A percentile compares a stretch with the other conserved stretches of the same genome.
Evolutionary conservation across 1,140 invertebrate species (phyloP).

Genomic region (Drosophila paulistorum): DNA sequence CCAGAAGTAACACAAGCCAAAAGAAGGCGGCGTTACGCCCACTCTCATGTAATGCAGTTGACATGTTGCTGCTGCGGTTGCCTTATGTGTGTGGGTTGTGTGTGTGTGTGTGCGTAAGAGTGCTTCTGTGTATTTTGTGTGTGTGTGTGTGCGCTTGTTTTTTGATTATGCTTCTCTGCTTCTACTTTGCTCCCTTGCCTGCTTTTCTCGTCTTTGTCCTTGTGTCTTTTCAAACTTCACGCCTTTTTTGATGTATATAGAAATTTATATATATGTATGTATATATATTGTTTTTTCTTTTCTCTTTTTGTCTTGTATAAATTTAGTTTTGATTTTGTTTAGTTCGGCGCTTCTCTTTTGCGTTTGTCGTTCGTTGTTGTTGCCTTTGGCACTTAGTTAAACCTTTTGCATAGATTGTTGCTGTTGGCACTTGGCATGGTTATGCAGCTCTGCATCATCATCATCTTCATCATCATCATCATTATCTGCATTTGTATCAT

Average conservation of each 20-base stretch:
- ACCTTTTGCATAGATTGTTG: slow-evolving; percentile 31
- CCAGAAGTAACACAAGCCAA: slow-evolving; percentile 51
- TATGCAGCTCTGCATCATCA: slow-evolving; percentile 37
- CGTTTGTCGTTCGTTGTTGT: slow-evolving; percentile 28
- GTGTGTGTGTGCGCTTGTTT: slow-evolving; percentile 15
- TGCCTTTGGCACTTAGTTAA: slow-evolving; percentile 68
- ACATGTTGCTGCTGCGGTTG: slow-evolving; percentile 43
- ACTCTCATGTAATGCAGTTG: slow-evolving; percentile 18
- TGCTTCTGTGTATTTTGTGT: background rate
- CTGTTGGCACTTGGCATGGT: slow-evolving; percentile 56
- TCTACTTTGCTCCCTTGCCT: background rate
- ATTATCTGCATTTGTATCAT: slow-evolving; percentile 29
- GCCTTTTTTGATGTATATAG: slow-evolving; percentile 2
- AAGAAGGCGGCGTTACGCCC: slow-evolving; percentile 27
- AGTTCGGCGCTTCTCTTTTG: slow-evolving; percentile 22
- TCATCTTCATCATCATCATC: slow-evolving; percentile 31
- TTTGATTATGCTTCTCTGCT: slow-evolving; percentile 47
- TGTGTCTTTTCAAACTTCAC: slow-evolving; percentile 10
- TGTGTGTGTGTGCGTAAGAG: background rate
- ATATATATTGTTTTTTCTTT: background rate
- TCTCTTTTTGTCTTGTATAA: slow-evolving; percentile 56
- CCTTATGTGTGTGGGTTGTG: slow-evolving; percentile 17
- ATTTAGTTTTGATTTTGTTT: slow-evolving; percentile 61
- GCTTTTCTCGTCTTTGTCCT: background rate
- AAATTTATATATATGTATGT: background rate